These are phyloP conservation scores for Cercopithecus mona DNA, from an alignment of 2,113 vertebrate species.

Conservation along the genomic window DNA sequence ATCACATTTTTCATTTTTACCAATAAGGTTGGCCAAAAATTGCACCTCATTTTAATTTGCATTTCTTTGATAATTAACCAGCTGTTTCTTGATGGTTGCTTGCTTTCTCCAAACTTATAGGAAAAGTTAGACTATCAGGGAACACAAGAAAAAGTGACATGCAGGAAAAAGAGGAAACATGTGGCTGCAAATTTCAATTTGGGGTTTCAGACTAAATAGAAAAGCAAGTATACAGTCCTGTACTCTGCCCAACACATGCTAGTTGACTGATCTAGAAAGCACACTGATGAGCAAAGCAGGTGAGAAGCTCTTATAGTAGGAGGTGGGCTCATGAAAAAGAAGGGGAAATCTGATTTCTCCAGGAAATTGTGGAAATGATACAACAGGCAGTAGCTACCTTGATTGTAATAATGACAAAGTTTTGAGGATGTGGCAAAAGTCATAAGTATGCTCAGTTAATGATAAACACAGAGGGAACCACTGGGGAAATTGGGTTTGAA, in stretches of 20 bases:
- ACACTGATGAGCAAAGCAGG: not conserved
- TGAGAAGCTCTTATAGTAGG: not conserved
- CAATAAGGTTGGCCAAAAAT: not conserved
- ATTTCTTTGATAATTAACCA: constrained; percentile 15
- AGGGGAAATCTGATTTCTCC: not conserved
- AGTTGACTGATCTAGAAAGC: not conserved
- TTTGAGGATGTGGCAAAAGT: constrained; percentile 1
- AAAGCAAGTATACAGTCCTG: not conserved
- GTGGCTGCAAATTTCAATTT: not conserved
- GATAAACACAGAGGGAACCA: not conserved
- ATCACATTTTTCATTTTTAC: not conserved
- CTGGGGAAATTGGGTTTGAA: not conserved
- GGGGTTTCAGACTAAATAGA: not conserved
- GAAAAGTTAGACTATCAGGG: not conserved
- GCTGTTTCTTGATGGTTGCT: not conserved
- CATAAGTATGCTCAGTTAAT: not conserved
- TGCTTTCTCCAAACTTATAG: not conserved
- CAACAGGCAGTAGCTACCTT: not conserved
- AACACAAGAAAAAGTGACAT: not conserved
- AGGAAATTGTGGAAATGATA: not conserved
- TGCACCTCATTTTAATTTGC: not conserved
- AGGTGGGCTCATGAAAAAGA: not conserved
- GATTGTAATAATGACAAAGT: not conserved
- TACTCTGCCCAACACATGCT: not conserved
- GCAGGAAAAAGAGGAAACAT: not conserved